A percentile compares a stretch with the other conserved stretches of the same genome.
phyloP scores from a whole-genome alignment of 2,888 invertebrate species.

The Agrilus mali region DNA sequence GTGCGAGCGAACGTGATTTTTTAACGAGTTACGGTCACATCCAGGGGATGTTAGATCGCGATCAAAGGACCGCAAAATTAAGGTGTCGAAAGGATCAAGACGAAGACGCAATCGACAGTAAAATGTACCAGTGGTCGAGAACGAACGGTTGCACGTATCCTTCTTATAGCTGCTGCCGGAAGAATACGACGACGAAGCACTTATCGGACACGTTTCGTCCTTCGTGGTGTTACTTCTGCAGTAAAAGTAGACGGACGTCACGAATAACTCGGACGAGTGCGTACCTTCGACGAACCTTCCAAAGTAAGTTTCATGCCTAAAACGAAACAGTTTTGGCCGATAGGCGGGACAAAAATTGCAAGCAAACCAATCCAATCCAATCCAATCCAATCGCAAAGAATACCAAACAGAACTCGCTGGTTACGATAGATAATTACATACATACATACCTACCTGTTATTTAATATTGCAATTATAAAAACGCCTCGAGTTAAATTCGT shows the following conservation, averaged over 20 bases:
- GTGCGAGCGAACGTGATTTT: background rate
- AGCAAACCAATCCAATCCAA: constrained; percentile 30
- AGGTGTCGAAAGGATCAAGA: constrained; percentile 3
- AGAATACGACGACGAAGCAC: too few relatives aligned
- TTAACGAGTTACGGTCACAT: constrained; percentile 16
- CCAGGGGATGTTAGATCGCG: constrained; percentile 29
- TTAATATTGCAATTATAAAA: background rate
- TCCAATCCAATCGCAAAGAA: constrained; percentile 22
- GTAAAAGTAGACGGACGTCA: too few relatives aligned
- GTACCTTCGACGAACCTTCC: constrained; percentile 22
- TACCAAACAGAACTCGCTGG: too few relatives aligned
- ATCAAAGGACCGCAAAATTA: constrained; percentile 28
- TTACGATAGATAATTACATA: too few relatives aligned
- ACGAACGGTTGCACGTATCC: too few relatives aligned
- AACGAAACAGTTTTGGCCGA: constrained; percentile 3
- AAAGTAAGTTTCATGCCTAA: constrained; percentile 21
- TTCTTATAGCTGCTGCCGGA: too few relatives aligned
- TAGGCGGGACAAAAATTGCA: constrained; percentile 26
- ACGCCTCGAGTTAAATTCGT: background rate
- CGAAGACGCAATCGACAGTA: too few relatives aligned
- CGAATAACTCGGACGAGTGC: constrained; percentile 20
- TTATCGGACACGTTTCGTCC: too few relatives aligned
- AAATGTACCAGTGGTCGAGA: too few relatives aligned
- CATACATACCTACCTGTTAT: too few relatives aligned
- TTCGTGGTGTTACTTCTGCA: too few relatives aligned